These are phyloP conservation scores for Actinia tenebrosa DNA, from an alignment of 64 coral and sea anemone genomes.

Conservation along the genomic window DNA sequence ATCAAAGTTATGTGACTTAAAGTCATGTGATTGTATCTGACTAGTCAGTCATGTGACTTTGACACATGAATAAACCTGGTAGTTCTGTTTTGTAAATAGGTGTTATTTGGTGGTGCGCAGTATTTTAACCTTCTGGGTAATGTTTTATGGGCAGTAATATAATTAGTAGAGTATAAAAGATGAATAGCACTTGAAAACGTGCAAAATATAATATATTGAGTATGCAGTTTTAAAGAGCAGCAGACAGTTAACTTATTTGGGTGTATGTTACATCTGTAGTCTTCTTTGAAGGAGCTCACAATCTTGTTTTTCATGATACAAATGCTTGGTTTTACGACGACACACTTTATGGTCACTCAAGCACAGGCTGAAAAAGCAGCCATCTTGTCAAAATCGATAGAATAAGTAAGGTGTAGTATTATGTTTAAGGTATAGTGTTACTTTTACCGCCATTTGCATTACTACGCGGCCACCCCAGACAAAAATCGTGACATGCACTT, in stretches of 20 bases:
- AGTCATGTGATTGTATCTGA: neutral
- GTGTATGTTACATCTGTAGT: neutral
- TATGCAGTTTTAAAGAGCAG: neutral
- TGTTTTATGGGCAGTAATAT: too few relatives aligned
- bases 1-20: neutral
- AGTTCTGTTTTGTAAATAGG: neutral
- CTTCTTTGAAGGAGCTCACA: neutral
- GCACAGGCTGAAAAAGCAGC: too few relatives aligned
- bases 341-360: neutral
- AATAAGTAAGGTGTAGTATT: too few relatives aligned
- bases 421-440: too few relatives aligned
- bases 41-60: too few relatives aligned
- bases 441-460: too few relatives aligned
- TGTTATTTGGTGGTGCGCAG: neutral
- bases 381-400: too few relatives aligned
- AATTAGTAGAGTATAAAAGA: neutral
- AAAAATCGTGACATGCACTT: too few relatives aligned
- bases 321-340: neutral
- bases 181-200: neutral
- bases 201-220: conserved; percentile 6
- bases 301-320: neutral
- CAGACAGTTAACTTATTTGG: neutral
- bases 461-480: too few relatives aligned
- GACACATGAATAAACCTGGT: neutral
- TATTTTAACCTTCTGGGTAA: too few relatives aligned